These are phyloP conservation scores for Hipparchia sbordonii DNA, from an alignment of 2,888 invertebrate genomes.

Conservation along the genomic window DNA sequence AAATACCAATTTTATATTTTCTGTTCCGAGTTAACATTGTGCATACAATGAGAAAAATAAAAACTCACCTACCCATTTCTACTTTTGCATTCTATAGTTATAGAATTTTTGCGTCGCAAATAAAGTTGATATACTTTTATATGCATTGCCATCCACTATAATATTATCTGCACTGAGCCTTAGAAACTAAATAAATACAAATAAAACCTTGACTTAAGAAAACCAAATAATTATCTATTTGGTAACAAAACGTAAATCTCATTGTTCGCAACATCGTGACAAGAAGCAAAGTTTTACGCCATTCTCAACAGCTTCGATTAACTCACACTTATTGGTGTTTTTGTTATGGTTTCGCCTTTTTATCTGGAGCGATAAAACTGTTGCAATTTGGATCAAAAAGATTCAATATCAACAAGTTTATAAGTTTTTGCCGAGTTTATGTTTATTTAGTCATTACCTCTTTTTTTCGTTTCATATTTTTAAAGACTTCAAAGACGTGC, in stretches of 20 bases:
- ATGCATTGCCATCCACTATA: no score
- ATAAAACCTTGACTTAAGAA: background rate
- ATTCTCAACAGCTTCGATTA: background rate
- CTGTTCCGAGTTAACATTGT: no score
- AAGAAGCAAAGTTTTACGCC: constrained; percentile 9
- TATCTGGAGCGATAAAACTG: constrained; percentile 2
- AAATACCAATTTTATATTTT: no score
- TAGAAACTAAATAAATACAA: background rate
- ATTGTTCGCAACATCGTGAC: background rate
- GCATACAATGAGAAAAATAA: no score
- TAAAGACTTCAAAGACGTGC: no score
- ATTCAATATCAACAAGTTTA: background rate
- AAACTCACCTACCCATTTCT: no score
- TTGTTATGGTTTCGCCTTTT: constrained; percentile 9
- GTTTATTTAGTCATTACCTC: background rate
- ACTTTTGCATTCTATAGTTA: no score
- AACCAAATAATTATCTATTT: background rate
- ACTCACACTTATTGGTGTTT: constrained; percentile 14
- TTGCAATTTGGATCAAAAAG: constrained; percentile 3
- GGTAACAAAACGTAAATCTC: background rate
- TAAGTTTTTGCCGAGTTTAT: background rate
- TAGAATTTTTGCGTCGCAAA: no score
- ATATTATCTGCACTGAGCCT: background rate
- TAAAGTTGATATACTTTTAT: no score
- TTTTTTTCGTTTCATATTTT: no score